Base-by-base conservation (phyloP, 2,888 invertebrate species). In the Lasioglossum leucozonium region DNA sequence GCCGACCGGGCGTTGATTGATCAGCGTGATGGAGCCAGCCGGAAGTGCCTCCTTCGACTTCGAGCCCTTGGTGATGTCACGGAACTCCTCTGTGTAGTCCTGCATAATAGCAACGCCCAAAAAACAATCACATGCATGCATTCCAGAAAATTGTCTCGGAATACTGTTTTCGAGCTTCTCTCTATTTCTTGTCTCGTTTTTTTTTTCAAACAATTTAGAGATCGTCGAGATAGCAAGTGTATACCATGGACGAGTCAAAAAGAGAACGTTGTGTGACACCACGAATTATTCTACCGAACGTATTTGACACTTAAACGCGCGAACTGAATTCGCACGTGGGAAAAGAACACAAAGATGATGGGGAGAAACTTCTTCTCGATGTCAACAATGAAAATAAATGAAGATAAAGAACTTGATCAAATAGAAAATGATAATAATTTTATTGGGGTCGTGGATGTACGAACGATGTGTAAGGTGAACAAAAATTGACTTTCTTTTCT, bases 21-120 rank as follows among this genome's bases (percentile, higher is more conserved):
- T 98, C 95, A 99, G 97, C 93, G 98, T 98, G 96, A 99, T 99
- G 95, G 97, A 97, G 92, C 98, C 98, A 93, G 98, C 98, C 92
- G 98, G 98, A 92, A 98, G 96, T 93, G 98, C 97, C 96, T 98
- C 98, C 97, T 98, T 98, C 93, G 98, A 98, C 96, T 98, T 98
- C 81, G 94, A 93, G 95, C 98, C 98, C 96, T 98, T 98, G 95
- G 98, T 98, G 96, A 99, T 99, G 96, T 99, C 99, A 95, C 99
- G 97, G 96, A 99, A 99, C 96, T 99, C 99, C 96, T 99, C 99
- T 92, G 98, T 98, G 96, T 99, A 99, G 96, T 99, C 99, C 99
- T 99, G 96, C 93, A 95, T 95, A 96, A 92, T 91, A 92, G 93
- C 94, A 94, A 95, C 90, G 92, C 93, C 93, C 93, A 78, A 93